These are phyloP conservation scores for Aegotheles bennettii DNA, from an alignment of 2,113 vertebrate species.

Conservation along the genomic window DNA sequence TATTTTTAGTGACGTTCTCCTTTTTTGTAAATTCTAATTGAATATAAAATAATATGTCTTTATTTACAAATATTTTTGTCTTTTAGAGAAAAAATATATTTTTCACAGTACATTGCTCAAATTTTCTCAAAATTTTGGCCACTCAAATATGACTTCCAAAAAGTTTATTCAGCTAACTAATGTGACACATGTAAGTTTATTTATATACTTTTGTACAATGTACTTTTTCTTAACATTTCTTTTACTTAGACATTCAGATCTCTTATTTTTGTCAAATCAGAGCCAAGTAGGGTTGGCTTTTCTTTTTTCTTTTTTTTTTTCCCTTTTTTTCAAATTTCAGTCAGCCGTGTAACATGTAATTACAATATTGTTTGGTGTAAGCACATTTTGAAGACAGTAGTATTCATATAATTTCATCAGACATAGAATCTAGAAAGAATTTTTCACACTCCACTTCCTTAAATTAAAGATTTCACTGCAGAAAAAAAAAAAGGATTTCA, in stretches of 20 bases:
- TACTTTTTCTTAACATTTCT: neutral
- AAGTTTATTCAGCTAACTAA: neutral
- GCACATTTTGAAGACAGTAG: neutral
- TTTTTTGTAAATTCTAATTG: neutral
- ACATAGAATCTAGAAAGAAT: neutral
- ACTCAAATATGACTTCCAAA: neutral
- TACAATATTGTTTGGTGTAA: neutral
- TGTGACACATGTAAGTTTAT: neutral
- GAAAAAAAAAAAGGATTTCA: neutral
- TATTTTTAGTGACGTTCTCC: neutral
- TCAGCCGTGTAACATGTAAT: neutral
- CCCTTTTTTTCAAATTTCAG: neutral
- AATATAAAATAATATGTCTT: neutral
- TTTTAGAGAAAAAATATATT: neutral
- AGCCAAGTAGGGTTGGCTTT: too few species aligned
- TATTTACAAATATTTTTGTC: neutral
- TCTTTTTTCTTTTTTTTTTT: neutral
- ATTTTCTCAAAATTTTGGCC: neutral
- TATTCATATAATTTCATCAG: neutral
- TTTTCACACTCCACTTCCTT: neutral
- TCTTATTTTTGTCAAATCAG: neutral
- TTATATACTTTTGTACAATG: neutral
- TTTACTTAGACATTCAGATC: neutral
- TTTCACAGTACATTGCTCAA: neutral
- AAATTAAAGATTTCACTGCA: constrained; percentile 36